Conservation (phyloP, 2,113 vertebrate species). For the Phoenicopterus ruber region DNA sequence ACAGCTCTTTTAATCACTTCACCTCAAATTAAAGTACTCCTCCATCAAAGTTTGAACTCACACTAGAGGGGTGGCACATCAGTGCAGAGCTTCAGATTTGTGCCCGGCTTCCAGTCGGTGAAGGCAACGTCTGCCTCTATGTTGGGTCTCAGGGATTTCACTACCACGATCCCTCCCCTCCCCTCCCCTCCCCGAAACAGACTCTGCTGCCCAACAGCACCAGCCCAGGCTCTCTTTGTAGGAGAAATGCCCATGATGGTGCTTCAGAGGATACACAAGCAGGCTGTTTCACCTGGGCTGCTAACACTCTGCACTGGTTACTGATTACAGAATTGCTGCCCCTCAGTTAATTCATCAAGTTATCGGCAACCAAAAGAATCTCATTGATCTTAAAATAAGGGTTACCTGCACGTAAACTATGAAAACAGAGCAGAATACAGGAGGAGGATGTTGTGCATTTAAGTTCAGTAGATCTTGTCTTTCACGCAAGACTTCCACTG, state of each 20-base stretch:
- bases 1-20: background rate
- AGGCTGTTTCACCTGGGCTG: background rate
- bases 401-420: background rate
- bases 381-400: background rate
- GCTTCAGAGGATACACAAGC: background rate
- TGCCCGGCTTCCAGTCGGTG: background rate
- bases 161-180: fast-evolving
- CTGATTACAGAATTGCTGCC: background rate
- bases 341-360: background rate
- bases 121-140: background rate
- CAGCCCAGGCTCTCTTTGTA: background rate
- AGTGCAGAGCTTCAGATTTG: background rate
- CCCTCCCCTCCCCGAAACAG: background rate
- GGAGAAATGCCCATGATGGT: background rate
- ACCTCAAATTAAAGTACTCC: background rate
- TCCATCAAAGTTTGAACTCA: background rate
- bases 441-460: background rate
- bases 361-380: background rate
- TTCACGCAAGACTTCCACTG: background rate
- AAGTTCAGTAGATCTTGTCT: background rate
- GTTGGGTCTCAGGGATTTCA: background rate
- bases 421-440: background rate
- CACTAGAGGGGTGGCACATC: background rate
- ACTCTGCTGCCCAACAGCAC: background rate
- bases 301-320: background rate